Base-by-base conservation (phyloP, 2,113 vertebrate genomes). In the Eubucco bourcierii region DNA sequence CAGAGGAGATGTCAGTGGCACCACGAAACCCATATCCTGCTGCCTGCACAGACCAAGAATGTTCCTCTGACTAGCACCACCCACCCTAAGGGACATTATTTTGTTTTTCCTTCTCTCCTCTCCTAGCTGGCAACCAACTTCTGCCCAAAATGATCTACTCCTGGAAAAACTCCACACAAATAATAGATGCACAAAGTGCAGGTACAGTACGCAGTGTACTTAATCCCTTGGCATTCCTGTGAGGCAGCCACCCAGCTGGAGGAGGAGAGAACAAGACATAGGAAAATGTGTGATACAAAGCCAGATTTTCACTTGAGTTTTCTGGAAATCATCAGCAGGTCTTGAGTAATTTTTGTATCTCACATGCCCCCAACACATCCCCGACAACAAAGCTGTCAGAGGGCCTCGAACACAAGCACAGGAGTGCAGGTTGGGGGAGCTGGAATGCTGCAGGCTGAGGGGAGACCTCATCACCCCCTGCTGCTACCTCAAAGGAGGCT, bases 161-260 rank as follows among this genome's bases (percentile, higher is more conserved):
- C 47, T 0, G 46, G 96, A 96, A 97, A 46, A 46, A 46, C 16
- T 95, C 85, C 96, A 90, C 76, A 92, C 89, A 90, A 97, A 94
- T 95, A 97, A 95, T 93, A 91, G 94, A 94, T 75, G 12, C 34
- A 77, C 72, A 92, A 78, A 25, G 63, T 93, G 72, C 94, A 97
- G 96, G 94, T 98, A 97, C 82, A 96, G 93, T 95, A 96, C 60
- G 47, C 90, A 96, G 88, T 81, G 90, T 97, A 90, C 97, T 97
- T 87, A 6, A 74, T 64, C 65, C 95, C 92, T 96, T 90, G 87
- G 94, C 92, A 60, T 93, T 92, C 82, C 55, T 78, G 18, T 88
- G 53, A 95, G 85, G 64, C 52, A 94, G 6, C 41, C 59, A 64
- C 64, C 41, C 71, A 96, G 63, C 50, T 87, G 86, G 80, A 94